phyloP scores from a whole-genome alignment of 1,140 invertebrate genomes.

The Zaprionus taronus region DNA sequence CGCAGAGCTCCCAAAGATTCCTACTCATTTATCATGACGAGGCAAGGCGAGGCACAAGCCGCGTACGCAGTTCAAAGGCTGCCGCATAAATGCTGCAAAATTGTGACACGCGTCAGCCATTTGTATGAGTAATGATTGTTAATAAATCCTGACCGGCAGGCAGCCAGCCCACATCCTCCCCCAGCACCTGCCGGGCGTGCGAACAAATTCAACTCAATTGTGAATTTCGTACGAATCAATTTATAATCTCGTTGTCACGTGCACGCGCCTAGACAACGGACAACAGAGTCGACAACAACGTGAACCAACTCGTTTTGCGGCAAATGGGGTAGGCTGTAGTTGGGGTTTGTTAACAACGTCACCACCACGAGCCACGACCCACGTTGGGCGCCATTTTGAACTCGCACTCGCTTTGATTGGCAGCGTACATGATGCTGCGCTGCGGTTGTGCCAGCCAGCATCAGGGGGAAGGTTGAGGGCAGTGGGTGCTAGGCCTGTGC shows the following conservation, averaged over 20 bases:
- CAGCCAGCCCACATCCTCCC: constrained; percentile 19
- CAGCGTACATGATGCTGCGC: constrained; percentile 64
- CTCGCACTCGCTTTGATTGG: constrained; percentile 68
- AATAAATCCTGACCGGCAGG: constrained; percentile 67
- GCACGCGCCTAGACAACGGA: constrained; percentile 53
- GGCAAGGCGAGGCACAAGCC: constrained; percentile 1
- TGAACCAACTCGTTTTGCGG: constrained; percentile 67
- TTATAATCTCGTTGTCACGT: constrained; percentile 82
- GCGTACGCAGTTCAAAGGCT: constrained; percentile 72
- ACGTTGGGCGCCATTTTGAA: constrained; percentile 65
- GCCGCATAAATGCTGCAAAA: constrained; percentile 80
- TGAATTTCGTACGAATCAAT: constrained; percentile 80
- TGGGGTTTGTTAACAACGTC: constrained; percentile 79
- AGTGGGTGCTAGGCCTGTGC: constrained; percentile 15
- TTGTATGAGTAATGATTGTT: constrained; percentile 83
- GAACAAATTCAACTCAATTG: constrained; percentile 81
- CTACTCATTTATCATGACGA: constrained; percentile 73
- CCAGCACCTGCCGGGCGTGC: constrained; percentile 40
- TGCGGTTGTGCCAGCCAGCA: constrained; percentile 48
- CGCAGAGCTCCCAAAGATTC: constrained; percentile 51
- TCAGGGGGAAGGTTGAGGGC: constrained; percentile 1
- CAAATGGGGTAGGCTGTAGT: constrained; percentile 54
- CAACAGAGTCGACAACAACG: constrained; percentile 1
- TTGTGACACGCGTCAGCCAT: constrained; percentile 82
- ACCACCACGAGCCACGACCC: constrained; percentile 41